Base-by-base conservation (phyloP, 2,888 invertebrate species). In the Acrocera orbiculus region DNA sequence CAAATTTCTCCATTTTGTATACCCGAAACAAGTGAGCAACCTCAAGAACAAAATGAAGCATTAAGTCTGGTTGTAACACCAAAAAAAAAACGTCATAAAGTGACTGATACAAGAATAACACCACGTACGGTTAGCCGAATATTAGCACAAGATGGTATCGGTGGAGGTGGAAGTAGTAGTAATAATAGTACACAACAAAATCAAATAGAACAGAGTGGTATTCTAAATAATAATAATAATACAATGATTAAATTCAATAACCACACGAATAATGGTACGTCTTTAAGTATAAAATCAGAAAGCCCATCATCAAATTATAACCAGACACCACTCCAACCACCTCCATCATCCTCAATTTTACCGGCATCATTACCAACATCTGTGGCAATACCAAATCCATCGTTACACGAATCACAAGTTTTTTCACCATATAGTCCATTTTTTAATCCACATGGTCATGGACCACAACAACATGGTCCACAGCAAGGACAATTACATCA, bases 41-140 rank as follows among this genome's bases (percentile, higher is more conserved):
- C 77, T 53, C 76, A 82, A 26, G 89, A 89, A 56, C 87, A 89
- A 58, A 86, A 86, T 58, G 92, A 92, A 58, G 90, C 93, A 4
- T 72, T 95, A 36, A 89, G 90, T 55, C 69, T 93, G 48, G 92
- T 95, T 38, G 89, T 93, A 46, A 83, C 86, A 29, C 86, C 87
- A 3, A 92, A 92, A 64, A 93, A 92, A 69, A 93, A 92, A 64
- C 71, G 95, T 35, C 92, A 93, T 55, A 95, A 95, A 79, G 86
- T 92, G 50, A 93, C 93, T 23, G 90, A 90, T 54, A 87, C 89
- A 34, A 69, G 90, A 47, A 83, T 90, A 46, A 87, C 89, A 20
- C 87, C 89, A 15, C 70, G 89, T 44, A 86, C 89, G 30, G 86
- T 87, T 28, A 85, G 83, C 56, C 69, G 87, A 44, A 77, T 87